These are phyloP conservation scores for Campoplex nolae DNA, from an alignment of 2,888 invertebrate genomes.

Conservation along the genomic window DNA sequence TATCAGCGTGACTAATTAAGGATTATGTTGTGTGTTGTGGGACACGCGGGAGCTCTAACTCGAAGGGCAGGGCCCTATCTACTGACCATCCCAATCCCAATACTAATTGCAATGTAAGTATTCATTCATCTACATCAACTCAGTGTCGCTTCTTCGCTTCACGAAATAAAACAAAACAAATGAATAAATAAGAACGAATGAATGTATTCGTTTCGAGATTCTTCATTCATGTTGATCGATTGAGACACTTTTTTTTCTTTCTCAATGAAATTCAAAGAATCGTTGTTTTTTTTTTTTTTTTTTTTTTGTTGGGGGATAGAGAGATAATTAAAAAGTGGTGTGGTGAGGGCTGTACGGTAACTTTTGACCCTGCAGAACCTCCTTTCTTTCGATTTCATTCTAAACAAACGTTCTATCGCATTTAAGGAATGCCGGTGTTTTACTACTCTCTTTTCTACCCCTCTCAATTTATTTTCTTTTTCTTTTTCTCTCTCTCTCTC, in stretches of 20 bases:
- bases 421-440: constrained; percentile 72
- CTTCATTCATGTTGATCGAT: constrained; percentile 15
- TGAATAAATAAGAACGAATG: constrained; percentile 14
- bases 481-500: constrained; percentile 45
- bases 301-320: constrained; percentile 54
- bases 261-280: background rate
- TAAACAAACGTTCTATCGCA: constrained; percentile 60
- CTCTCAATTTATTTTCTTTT: constrained; percentile 49
- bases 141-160: constrained; percentile 79
- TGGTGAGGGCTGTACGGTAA: constrained; percentile 69
- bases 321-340: constrained; percentile 61
- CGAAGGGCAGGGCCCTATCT: constrained; percentile 83
- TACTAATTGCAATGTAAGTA: constrained; percentile 84
- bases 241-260: background rate
- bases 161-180: constrained; percentile 60
- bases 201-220: background rate
- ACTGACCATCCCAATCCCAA: constrained; percentile 84
- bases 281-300: constrained; percentile 30
- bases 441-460: constrained; percentile 50
- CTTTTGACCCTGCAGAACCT: constrained; percentile 69
- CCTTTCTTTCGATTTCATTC: constrained; percentile 47
- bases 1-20: constrained; percentile 83
- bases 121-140: constrained; percentile 82
- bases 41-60: constrained; percentile 84
- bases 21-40: constrained; percentile 84